These are phyloP conservation scores for Folsomia candida DNA, from an alignment of 2,888 invertebrate genomes.

Conservation along the genomic window DNA sequence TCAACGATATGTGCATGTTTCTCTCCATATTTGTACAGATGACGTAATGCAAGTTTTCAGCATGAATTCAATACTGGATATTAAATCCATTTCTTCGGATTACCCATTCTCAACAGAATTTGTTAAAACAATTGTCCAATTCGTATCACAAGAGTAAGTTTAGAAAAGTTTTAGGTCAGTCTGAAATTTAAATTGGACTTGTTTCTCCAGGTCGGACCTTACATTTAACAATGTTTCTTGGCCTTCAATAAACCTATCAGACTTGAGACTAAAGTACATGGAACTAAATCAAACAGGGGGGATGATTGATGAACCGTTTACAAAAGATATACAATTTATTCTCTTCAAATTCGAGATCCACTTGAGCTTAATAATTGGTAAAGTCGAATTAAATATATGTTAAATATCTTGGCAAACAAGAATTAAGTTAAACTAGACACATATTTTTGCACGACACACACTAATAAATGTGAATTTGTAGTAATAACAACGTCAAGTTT, in stretches of 20 bases:
- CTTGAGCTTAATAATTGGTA: conserved; percentile 19
- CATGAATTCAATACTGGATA: conserved; percentile 22
- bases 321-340: not conserved
- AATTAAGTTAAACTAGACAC: too few relatives aligned
- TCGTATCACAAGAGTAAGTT: conserved; percentile 30
- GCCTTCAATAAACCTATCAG: conserved; percentile 23
- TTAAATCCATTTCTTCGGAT: conserved; percentile 31
- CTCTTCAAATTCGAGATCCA: not conserved
- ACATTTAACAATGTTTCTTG: conserved; percentile 29
- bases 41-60: conserved; percentile 22
- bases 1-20: too few relatives aligned
- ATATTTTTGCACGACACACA: too few relatives aligned
- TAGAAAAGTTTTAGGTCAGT: not conserved
- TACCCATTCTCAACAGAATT: conserved; percentile 36
- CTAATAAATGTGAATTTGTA: too few relatives aligned
- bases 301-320: conserved; percentile 33
- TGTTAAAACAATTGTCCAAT: conserved; percentile 28
- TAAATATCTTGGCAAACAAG: not conserved
- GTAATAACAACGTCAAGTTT: too few relatives aligned
- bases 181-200: not conserved
- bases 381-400: not conserved
- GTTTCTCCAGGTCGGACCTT: conserved; percentile 20
- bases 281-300: conserved; percentile 17
- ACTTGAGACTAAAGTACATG: conserved; percentile 16
- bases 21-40: too few relatives aligned